Evolutionary conservation across 2,113 vertebrate genomes (phyloP).

Genomic region (Mesitornis unicolor): DNA sequence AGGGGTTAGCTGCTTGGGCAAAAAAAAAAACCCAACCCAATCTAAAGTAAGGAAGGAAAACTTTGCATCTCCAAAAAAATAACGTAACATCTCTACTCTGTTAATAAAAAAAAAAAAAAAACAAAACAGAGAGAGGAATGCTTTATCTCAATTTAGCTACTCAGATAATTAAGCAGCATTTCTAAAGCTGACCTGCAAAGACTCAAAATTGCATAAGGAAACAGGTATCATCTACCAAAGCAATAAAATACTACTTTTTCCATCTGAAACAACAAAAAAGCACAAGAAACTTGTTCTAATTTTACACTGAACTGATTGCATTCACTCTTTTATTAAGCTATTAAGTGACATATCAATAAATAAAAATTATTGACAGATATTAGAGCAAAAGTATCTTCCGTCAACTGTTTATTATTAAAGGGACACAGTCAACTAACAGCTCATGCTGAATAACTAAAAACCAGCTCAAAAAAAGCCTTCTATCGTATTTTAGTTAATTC

Average conservation of each 20-base stretch:
- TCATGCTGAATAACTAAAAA: not conserved
- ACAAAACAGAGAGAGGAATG: not conserved
- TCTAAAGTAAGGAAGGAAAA: not conserved
- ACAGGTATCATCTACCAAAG: not conserved
- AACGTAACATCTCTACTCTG: not conserved
- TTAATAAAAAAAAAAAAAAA: not conserved
- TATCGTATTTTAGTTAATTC: not conserved
- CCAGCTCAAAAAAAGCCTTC: accelerated
- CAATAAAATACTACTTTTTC: not conserved
- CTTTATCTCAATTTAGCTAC: not conserved
- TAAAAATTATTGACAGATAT: not conserved
- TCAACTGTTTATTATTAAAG: not conserved
- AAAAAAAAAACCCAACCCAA: not conserved
- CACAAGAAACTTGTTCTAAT: not conserved
- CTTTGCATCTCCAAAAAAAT: not conserved
- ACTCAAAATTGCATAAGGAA: not conserved
- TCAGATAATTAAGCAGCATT: not conserved
- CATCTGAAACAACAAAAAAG: not conserved
- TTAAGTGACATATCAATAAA: not conserved
- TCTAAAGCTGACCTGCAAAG: not conserved
- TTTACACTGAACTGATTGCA: not conserved
- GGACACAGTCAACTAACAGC: not conserved
- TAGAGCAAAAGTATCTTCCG: not conserved
- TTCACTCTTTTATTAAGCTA: not conserved
- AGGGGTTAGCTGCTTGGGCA: not conserved